Evolutionary conservation across 2,113 vertebrate species (phyloP).

Genomic region (Urocitellus parryii): DNA sequence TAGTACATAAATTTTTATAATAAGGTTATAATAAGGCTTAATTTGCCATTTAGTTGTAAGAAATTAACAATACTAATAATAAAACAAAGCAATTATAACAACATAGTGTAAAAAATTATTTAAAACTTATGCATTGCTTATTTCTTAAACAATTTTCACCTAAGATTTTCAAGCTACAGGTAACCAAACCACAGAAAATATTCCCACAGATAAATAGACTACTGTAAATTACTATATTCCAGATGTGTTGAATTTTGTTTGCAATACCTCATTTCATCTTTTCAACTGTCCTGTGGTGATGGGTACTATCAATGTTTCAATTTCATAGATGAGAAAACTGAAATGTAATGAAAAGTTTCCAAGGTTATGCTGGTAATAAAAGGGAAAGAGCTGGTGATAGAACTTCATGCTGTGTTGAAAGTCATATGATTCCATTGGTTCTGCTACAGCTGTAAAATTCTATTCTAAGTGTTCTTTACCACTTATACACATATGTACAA

Average conservation of each 20-base stretch:
- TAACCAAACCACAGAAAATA: neutral
- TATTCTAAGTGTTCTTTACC: neutral
- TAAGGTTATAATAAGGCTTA: neutral
- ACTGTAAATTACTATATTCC: neutral
- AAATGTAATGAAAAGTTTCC: neutral
- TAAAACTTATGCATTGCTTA: neutral
- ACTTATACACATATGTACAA: neutral
- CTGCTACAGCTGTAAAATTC: neutral
- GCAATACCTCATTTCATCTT: neutral
- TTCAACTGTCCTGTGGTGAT: neutral
- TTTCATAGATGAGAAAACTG: neutral
- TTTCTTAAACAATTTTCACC: neutral
- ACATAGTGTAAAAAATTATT: neutral
- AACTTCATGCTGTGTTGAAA: neutral
- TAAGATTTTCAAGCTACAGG: neutral
- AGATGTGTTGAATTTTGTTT: neutral
- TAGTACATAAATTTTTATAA: neutral
- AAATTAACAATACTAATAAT: neutral
- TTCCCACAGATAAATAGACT: too few species aligned
- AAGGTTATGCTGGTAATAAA: neutral
- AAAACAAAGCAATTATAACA: neutral
- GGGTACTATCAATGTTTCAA: too few species aligned
- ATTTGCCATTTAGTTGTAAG: neutral
- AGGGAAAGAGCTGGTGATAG: neutral
- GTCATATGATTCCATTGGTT: neutral